Conservation (phyloP, 2,113 vertebrate species). For the Microtus ochrogaster region DNA sequence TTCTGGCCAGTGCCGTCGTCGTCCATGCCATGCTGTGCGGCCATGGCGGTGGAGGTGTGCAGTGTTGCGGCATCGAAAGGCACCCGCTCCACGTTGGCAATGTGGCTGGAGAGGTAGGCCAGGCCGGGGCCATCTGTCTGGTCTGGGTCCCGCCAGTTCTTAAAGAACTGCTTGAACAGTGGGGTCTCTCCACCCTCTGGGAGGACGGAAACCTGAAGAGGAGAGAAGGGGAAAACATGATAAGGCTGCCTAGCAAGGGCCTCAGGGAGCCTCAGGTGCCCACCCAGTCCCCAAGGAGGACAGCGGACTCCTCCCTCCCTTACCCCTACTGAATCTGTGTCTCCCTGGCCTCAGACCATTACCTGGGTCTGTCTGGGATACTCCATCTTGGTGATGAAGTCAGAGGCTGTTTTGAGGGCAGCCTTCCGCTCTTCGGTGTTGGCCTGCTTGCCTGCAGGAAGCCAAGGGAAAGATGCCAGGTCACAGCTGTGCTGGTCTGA, state of each 20-base stretch:
- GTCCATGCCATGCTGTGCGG: constrained; percentile 97
- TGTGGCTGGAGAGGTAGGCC: constrained; percentile 93
- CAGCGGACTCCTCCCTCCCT: too few species aligned
- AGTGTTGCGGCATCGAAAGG: constrained; percentile 93
- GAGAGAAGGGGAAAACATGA: background rate
- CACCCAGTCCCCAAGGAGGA: background rate
- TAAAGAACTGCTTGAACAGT: constrained; percentile 99
- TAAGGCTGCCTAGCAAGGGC: background rate
- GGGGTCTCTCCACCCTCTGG: constrained; percentile 97
- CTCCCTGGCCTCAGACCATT: background rate
- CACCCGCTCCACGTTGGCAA: constrained; percentile 95
- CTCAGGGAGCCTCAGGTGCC: background rate
- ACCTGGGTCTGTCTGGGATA: constrained; percentile 96
- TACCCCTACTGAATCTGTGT: too few species aligned
- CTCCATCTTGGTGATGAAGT: constrained; percentile 97
- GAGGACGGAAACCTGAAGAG: constrained; percentile 91
- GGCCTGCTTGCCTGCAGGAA: constrained; percentile 91
- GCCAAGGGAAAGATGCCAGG: background rate
- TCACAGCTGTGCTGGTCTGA: background rate
- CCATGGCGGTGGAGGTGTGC: constrained; percentile 95
- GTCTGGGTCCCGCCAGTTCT: constrained; percentile 96
- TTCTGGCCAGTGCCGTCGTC: constrained; percentile 94
- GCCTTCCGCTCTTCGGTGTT: constrained; percentile 95
- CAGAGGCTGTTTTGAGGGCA: constrained; percentile 93
- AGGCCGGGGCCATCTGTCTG: constrained; percentile 94